phyloP scores from a whole-genome alignment of 1,140 invertebrate genomes.

The Hetaerina americana region DNA sequence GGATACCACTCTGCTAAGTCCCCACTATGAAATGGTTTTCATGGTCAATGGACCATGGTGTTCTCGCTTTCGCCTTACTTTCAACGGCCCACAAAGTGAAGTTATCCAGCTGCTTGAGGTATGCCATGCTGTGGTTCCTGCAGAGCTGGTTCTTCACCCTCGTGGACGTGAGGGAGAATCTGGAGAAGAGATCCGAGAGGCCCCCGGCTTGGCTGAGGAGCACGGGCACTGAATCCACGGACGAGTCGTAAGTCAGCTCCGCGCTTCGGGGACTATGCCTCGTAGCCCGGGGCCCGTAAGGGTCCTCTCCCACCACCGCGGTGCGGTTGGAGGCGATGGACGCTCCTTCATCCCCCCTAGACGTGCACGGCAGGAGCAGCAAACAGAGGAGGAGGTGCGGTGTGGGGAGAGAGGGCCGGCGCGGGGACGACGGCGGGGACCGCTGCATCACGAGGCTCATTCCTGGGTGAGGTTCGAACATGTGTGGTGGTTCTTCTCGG shows the following conservation, averaged over 20 bases:
- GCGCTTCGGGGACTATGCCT: not conserved
- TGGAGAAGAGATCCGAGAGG: not conserved
- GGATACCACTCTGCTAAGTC: too few relatives aligned
- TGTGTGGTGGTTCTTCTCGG: too few relatives aligned
- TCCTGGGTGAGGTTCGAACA: too few relatives aligned
- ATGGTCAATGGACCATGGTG: too few relatives aligned
- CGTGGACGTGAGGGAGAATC: not conserved
- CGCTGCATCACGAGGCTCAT: too few relatives aligned
- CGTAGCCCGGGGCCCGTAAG: not conserved
- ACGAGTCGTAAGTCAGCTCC: not conserved
- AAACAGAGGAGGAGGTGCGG: too few relatives aligned
- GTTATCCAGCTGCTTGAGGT: not conserved
- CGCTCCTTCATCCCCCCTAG: not conserved
- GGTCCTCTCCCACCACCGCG: not conserved
- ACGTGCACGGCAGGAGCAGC: not conserved
- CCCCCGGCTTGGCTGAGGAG: not conserved
- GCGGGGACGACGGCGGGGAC: not conserved
- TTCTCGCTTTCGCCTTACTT: not conserved
- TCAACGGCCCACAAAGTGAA: not conserved
- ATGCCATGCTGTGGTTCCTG: not conserved
- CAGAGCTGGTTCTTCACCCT: not conserved
- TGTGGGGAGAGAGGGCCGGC: too few relatives aligned
- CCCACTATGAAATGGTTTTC: too few relatives aligned
- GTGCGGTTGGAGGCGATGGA: not conserved
- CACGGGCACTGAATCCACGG: not conserved